Conservation (phyloP, 2,888 invertebrate species). For the Chrysotoxum bicinctum region DNA sequence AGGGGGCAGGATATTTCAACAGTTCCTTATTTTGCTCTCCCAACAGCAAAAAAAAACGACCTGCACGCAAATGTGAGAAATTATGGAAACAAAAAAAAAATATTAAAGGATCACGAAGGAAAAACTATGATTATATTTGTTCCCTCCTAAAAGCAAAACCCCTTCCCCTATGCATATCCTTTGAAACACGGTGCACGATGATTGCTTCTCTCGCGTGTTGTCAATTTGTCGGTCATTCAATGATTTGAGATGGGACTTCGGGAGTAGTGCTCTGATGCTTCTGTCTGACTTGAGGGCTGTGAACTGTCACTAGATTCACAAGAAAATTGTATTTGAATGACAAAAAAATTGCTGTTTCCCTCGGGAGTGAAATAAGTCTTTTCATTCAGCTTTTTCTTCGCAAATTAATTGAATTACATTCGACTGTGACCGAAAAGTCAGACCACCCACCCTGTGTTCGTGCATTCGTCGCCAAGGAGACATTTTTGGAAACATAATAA, state of each 20-base stretch:
- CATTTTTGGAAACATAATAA: slow-evolving; percentile 38
- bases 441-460: not conserved
- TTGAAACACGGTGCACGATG: not conserved
- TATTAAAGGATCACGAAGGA: slow-evolving; percentile 45
- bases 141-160: not conserved
- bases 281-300: not conserved
- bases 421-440: slow-evolving; percentile 1
- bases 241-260: not conserved
- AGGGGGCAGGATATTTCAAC: slow-evolving; percentile 55
- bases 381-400: slow-evolving; percentile 46
- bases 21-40: slow-evolving; percentile 31
- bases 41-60: slow-evolving; percentile 4
- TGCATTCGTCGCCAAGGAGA: slow-evolving; percentile 7
- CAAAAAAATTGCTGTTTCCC: slow-evolving; percentile 49
- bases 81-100: slow-evolving; percentile 22
- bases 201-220: slow-evolving; percentile 68
- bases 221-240: slow-evolving; percentile 69
- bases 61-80: slow-evolving; percentile 59
- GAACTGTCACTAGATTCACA: slow-evolving; percentile 29
- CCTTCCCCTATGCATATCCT: not conserved
- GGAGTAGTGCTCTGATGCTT: not conserved
- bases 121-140: slow-evolving; percentile 60
- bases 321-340: slow-evolving; percentile 70
- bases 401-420: slow-evolving; percentile 68
- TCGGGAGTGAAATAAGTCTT: slow-evolving; percentile 19